Base-by-base conservation (phyloP, 1,140 invertebrate genomes). In the Drosophila melanogaster region DNA sequence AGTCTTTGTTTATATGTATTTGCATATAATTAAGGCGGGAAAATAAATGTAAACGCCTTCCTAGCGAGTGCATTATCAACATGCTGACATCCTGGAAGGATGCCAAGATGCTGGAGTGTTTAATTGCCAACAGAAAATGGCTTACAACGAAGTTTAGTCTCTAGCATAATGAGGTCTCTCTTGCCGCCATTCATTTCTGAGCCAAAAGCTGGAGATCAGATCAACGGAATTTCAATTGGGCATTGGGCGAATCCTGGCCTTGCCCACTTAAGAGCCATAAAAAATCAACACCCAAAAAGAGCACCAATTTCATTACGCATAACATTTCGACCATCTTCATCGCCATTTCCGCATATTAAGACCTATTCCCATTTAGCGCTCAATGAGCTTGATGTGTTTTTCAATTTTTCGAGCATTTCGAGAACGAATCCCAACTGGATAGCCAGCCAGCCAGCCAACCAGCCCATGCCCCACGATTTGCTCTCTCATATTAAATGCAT, bases 371-470 rank as follows among this genome's bases (percentile, higher is more conserved):
- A 78, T 77, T 86, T 73, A 58, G 61, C 47, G 35, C 58, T 62
- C 71, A 77, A 89, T 89, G 84, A 79, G 79, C 60, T 89, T 67
- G 81, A 87, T 89, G 79, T 71, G 83, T 79, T 83, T 89, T 83
- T 83, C 71, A 71, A 87, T 77, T 76, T 55, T 60, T 58, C 40
- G 44, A 55, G 41, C 49, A 47, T 57, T 56, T 46, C 14, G 24
- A 53, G 43, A 51, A 37, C 19, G 37, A 57, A 51, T 46, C 56
- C 56, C 65, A 57, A 70, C 67, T 57, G 51, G 50, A 70, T 19
- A 38, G 37, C 37, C 37, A 3, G 26, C 26, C 26, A 8, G 26
- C 19, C 19, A 8, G 26, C 26, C 26, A 8, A 7, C 19, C 19
- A 8, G 22, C 33, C 22, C 7, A 11, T 40, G 41, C 56, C 24